Evolutionary conservation across 2,888 invertebrate genomes (phyloP).

Genomic region (Rhagonycha lutea): DNA sequence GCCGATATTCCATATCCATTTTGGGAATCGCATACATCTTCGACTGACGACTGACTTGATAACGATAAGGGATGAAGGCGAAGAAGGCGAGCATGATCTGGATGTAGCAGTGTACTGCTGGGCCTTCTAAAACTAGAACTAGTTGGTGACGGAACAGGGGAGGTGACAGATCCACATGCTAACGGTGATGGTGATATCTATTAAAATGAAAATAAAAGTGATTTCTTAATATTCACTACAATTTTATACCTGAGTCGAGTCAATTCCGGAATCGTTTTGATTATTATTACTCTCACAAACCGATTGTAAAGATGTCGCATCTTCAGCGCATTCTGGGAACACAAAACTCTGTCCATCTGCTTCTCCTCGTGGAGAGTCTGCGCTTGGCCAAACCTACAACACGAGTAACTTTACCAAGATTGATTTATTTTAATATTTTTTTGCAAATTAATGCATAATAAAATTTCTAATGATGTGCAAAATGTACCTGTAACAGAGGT

Average conservation of each 20-base stretch:
- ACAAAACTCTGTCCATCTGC: conserved; percentile 71
- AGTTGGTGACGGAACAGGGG: conserved; percentile 49
- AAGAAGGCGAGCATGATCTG: conserved; percentile 70
- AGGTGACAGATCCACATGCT: conserved; percentile 50
- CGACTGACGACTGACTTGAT: conserved; percentile 55
- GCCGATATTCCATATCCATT: conserved; percentile 53
- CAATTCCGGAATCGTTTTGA: conserved; percentile 71
- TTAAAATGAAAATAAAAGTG: conserved; percentile 22
- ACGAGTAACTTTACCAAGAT: conserved; percentile 12
- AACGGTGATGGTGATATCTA: conserved; percentile 62
- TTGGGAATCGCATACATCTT: conserved; percentile 53
- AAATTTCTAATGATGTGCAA: neutral
- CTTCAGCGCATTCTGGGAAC: conserved; percentile 60
- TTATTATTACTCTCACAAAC: conserved; percentile 56
- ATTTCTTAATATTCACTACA: neutral
- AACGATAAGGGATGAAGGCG: conserved; percentile 54
- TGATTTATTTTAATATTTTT: neutral
- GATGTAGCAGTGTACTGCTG: conserved; percentile 66
- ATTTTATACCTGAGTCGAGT: conserved; percentile 67
- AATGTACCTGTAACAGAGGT: conserved; percentile 58
- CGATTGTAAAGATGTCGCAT: conserved; percentile 48
- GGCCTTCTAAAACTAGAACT: conserved; percentile 58
- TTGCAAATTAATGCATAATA: neutral
- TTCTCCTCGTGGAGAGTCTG: conserved; percentile 70
- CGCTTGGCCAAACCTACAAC: conserved; percentile 70